phyloP scores from a whole-genome alignment of 2,888 invertebrate species.

The Salticus scenicus region DNA sequence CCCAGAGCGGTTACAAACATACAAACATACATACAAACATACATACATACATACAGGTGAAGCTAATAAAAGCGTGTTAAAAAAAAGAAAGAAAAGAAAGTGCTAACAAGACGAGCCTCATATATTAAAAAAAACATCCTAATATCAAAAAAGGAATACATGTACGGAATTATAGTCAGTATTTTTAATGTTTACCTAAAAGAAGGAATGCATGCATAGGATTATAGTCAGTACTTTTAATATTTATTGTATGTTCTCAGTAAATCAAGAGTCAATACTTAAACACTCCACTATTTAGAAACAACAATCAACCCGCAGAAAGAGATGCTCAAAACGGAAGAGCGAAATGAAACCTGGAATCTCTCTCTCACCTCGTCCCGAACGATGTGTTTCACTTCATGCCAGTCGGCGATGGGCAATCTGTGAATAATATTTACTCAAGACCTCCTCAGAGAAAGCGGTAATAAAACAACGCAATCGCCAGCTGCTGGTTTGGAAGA shows the following conservation, averaged over 20 bases:
- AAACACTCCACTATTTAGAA: slow-evolving; percentile 4
- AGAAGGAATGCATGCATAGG: too few species aligned
- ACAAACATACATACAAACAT: too few species aligned
- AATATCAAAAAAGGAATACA: too few species aligned
- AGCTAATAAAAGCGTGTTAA: too few species aligned
- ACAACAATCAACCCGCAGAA: background rate
- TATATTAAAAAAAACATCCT: too few species aligned
- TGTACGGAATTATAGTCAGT: too few species aligned
- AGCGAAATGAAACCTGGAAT: background rate
- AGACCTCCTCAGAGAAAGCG: slow-evolving; percentile 37
- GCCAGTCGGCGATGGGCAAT: slow-evolving; percentile 26
- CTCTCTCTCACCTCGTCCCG: background rate
- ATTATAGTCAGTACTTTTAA: too few species aligned
- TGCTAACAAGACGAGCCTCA: too few species aligned
- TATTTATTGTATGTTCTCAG: background rate
- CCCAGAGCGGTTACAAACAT: too few species aligned
- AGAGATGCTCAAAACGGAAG: background rate
- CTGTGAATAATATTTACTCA: slow-evolving; percentile 65
- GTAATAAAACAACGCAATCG: slow-evolving; percentile 37
- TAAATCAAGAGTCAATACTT: background rate
- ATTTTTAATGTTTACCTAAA: too few species aligned
- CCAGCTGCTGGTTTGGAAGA: background rate
- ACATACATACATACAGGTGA: too few species aligned
- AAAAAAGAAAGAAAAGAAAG: too few species aligned
- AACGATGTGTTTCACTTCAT: background rate